Percentiles rank a stretch among this genome's conserved stretches.
phyloP scores from a whole-genome alignment of 2,797 vertebrate species.

The Delichon dasypus region DNA sequence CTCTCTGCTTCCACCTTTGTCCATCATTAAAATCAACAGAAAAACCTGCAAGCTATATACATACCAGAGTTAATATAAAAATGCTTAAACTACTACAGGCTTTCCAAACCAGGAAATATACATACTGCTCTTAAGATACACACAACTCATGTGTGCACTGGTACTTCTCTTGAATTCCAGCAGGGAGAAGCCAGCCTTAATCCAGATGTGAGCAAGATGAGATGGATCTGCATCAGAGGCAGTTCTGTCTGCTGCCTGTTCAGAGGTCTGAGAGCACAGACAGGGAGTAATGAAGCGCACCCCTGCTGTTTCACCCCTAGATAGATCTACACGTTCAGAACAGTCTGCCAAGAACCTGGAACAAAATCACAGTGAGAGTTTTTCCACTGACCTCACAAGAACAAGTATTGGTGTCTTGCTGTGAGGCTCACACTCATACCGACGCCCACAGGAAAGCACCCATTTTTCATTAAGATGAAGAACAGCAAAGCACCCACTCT shows the following conservation, averaged over 20 bases:
- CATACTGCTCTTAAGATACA: background rate
- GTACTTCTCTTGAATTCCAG: background rate
- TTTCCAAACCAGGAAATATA: background rate
- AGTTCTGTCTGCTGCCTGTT: background rate
- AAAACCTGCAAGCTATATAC: background rate
- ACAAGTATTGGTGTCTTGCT: background rate
- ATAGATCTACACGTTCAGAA: background rate
- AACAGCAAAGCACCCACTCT: background rate
- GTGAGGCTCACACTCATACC: background rate
- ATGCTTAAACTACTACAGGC: background rate
- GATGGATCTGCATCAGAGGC: background rate
- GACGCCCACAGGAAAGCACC: background rate
- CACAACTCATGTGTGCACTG: background rate
- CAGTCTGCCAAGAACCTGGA: background rate
- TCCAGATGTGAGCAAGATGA: background rate
- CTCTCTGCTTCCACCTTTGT: background rate
- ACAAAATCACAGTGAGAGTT: background rate
- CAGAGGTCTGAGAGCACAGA: background rate
- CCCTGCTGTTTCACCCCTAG: background rate
- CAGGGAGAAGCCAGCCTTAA: background rate
- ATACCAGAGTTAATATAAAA: background rate
- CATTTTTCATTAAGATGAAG: background rate
- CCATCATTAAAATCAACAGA: slow-evolving; percentile 3
- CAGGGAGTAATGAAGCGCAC: background rate
- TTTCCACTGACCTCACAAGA: slow-evolving; percentile 25